These are phyloP conservation scores for Stegodyphus dumicola DNA, from an alignment of 1,140 invertebrate species.

Conservation along the genomic window DNA sequence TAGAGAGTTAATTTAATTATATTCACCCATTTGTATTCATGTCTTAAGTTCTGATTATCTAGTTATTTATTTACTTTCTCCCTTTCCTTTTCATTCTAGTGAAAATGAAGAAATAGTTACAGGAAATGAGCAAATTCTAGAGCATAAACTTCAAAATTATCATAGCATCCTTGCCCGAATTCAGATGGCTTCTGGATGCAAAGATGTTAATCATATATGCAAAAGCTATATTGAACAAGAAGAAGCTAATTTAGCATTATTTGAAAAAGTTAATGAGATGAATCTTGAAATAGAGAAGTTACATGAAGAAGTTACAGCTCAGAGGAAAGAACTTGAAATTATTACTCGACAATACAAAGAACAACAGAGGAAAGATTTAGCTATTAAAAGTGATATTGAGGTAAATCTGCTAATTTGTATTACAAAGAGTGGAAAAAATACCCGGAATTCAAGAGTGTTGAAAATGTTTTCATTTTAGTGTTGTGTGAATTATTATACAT, in stretches of 20 bases:
- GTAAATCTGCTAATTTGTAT: not conserved
- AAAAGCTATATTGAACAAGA: slow-evolving; percentile 22
- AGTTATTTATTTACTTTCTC: no score
- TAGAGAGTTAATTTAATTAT: no score
- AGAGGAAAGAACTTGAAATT: slow-evolving; percentile 32
- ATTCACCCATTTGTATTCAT: no score
- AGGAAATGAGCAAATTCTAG: slow-evolving; percentile 41
- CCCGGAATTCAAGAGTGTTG: not conserved
- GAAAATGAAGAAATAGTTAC: slow-evolving; percentile 9
- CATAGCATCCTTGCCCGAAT: slow-evolving; percentile 30
- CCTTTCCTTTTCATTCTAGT: not conserved
- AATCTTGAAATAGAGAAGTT: slow-evolving; percentile 51
- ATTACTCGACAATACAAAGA: slow-evolving; percentile 46
- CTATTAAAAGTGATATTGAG: slow-evolving; percentile 38
- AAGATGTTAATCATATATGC: slow-evolving; percentile 42
- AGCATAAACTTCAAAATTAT: slow-evolving; percentile 10
- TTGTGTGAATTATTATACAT: not conserved
- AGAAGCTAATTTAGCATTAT: slow-evolving; percentile 29
- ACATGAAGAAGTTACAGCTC: slow-evolving; percentile 23
- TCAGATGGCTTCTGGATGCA: slow-evolving; percentile 29
- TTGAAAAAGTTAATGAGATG: slow-evolving; percentile 45
- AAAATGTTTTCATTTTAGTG: not conserved
- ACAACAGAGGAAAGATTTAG: slow-evolving; percentile 48
- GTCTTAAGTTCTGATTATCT: no score
- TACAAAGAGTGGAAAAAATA: not conserved